phyloP scores from a whole-genome alignment of 2,113 vertebrate species.

The Myrmecobius fasciatus region DNA sequence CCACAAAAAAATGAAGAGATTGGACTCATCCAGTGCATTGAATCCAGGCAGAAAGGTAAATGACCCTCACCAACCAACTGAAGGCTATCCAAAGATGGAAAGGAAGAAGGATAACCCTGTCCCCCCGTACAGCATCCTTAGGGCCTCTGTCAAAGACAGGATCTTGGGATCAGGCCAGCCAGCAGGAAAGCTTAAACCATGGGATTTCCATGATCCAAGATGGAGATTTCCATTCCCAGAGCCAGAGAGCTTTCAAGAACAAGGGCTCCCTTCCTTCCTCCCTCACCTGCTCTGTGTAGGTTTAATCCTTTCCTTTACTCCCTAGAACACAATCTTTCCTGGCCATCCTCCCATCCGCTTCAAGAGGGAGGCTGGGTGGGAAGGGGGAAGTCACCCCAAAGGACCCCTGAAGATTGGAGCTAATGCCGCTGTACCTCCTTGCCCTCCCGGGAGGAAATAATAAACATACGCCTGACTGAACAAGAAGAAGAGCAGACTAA shows the following conservation, averaged over 20 bases:
- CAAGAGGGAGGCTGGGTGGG: background rate
- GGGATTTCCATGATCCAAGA: background rate
- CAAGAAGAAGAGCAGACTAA: background rate
- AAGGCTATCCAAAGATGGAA: background rate
- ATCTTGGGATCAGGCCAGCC: background rate
- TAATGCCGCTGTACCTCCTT: background rate
- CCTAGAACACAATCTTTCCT: background rate
- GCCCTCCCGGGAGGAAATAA: background rate
- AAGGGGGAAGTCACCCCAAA: background rate
- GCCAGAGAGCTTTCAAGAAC: background rate
- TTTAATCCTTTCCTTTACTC: background rate
- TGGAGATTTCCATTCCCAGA: background rate
- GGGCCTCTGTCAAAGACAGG: background rate
- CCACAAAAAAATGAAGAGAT: background rate
- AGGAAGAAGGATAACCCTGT: background rate
- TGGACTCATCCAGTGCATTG: background rate
- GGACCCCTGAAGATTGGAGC: background rate
- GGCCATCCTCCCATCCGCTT: background rate
- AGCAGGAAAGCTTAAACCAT: background rate
- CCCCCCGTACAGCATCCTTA: background rate
- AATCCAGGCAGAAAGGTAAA: background rate
- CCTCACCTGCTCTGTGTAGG: background rate
- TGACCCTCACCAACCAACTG: background rate
- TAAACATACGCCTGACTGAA: background rate
- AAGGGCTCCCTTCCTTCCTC: background rate